Percentiles rank a stretch among this genome's conserved stretches.
phyloP scores from a whole-genome alignment of 2,797 vertebrate species.

The Halcyon smyrnensis region DNA sequence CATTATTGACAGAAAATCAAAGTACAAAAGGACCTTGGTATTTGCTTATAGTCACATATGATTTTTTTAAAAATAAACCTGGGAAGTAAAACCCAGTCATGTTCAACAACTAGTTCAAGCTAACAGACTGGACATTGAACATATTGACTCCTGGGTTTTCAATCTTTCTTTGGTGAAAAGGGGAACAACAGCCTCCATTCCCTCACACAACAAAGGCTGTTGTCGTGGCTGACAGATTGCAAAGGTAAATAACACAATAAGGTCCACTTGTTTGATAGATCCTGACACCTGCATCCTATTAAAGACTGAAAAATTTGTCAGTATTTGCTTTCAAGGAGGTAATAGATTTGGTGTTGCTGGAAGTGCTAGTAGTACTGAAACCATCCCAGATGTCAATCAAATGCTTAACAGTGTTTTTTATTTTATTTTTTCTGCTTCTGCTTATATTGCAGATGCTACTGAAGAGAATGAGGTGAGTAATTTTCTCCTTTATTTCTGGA shows the following conservation, averaged over 20 bases:
- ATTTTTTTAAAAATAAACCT: not conserved
- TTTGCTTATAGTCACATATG: not conserved
- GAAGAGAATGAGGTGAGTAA: slow-evolving; percentile 10
- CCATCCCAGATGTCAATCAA: not conserved
- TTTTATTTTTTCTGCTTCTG: not conserved
- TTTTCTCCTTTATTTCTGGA: not conserved
- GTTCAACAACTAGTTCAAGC: not conserved
- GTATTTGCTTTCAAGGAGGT: not conserved
- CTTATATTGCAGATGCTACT: slow-evolving; percentile 17
- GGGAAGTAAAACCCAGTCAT: not conserved
- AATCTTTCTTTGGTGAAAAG: not conserved
- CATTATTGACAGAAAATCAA: not conserved
- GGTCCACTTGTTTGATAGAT: not conserved
- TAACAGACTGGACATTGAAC: not conserved
- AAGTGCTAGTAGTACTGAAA: not conserved
- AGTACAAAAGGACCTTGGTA: not conserved
- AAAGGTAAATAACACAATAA: not conserved
- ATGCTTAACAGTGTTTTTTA: not conserved
- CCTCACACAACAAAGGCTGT: not conserved
- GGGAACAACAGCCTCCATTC: not conserved
- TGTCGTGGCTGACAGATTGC: not conserved
- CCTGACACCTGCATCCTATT: not conserved
- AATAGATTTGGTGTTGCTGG: not conserved
- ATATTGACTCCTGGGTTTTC: not conserved
- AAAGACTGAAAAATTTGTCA: not conserved